Base-by-base conservation (phyloP, 2,113 vertebrate genomes). In the Cariama cristata region DNA sequence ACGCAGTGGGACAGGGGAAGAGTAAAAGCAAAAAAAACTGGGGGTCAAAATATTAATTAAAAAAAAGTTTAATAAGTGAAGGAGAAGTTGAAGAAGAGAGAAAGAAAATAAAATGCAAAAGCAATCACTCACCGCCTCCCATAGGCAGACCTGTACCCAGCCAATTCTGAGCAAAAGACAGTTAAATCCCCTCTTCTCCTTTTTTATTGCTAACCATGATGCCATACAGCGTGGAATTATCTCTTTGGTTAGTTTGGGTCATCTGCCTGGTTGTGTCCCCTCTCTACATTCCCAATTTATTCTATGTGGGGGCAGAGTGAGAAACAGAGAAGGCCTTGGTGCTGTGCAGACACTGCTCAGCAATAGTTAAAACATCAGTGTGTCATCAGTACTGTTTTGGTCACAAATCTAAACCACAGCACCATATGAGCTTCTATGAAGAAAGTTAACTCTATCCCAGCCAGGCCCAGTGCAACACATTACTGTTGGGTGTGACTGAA, bases 271-370 rank as follows among this genome's bases (percentile, higher is more conserved):
- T 66, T 52, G 50, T 52, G 49, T 56, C 33, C 13, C 7, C 28
- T 72, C 23, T 72, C 24, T 12, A 44, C 14, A 75, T 5, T 16
- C 11, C 13, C 4, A n/a, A 2, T 16, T 19, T 56, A 24, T 42
- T 30, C 8, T 9, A 16, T 6, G 8, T 3, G 1, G 0, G 3
- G 4, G 7, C 8, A 50, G 22, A 28, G 6, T 45, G 55, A 73
- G 53, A 87, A 90, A n/a, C 21, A 80, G 21, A 72, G 14, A 8
- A 28, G 12, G 14, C 9, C 45, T 69, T 38, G 28, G 5, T 64
- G 73, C 74, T 88, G 22, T 50, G 53, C 49, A 63, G 47, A 50
- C 12, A 3, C 18, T 53, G 23, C 20, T 86, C 30, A 72, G 27
- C 53, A 42, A 27, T 30, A 58, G 18, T 7, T 40, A 4, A 11